Evolutionary conservation across 2,113 vertebrate species (phyloP).

Genomic region (Channa maculata): DNA sequence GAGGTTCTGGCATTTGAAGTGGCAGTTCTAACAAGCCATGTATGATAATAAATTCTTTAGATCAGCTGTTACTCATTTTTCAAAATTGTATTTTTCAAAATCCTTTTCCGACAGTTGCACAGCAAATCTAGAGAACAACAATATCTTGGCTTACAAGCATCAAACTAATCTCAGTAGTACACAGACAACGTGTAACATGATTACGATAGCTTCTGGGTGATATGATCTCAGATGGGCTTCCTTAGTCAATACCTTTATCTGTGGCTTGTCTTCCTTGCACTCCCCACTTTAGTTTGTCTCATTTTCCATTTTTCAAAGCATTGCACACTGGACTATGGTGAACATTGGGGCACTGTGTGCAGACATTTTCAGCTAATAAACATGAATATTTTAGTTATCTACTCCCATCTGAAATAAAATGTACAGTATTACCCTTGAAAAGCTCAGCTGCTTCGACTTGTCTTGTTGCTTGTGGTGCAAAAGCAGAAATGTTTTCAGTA

Average conservation of each 20-base stretch:
- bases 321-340: too few species aligned
- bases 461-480: too few species aligned
- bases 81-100: not conserved
- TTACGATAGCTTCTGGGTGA: conserved; percentile 5
- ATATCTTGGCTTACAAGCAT: not conserved
- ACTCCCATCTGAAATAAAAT: too few species aligned
- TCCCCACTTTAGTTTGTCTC: not conserved
- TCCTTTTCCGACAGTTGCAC: too few species aligned
- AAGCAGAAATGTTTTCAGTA: too few species aligned
- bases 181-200: conserved; percentile 1
- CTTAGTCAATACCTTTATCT: conserved; percentile 12
- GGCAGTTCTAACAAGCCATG: not conserved
- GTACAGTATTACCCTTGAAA: too few species aligned
- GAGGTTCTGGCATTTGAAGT: not conserved
- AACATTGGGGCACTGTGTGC: too few species aligned
- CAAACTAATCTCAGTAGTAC: conserved; percentile 7
- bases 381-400: too few species aligned
- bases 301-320: not conserved
- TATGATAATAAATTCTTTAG: not conserved
- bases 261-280: conserved; percentile 3
- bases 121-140: not conserved
- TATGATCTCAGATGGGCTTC: conserved; percentile 18
- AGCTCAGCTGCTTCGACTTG: too few species aligned
- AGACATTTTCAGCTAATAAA: too few species aligned
- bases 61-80: not conserved